Percentiles rank a stretch among this genome's conserved stretches.
These are phyloP conservation scores for Phaethon lepturus DNA, from an alignment of 2,113 vertebrate species.

Conservation along the genomic window DNA sequence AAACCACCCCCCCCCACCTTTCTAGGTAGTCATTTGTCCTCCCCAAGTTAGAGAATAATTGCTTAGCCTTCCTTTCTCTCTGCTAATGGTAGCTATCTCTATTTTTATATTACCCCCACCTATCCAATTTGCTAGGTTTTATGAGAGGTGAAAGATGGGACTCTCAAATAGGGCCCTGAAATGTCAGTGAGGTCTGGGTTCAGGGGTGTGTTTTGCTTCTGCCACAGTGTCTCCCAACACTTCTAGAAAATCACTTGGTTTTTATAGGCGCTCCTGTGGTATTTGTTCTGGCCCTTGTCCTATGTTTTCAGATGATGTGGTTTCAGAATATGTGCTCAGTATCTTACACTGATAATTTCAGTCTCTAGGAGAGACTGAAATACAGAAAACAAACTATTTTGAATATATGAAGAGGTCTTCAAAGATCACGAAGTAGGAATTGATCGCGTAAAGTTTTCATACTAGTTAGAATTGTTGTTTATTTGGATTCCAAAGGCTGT, in stretches of 20 bases:
- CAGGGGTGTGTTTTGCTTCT: neutral
- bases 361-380: neutral
- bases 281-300: neutral
- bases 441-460: neutral
- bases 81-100: no score
- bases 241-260: neutral
- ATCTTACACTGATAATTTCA: neutral
- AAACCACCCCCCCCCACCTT: no score
- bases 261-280: neutral
- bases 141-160: neutral
- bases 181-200: neutral
- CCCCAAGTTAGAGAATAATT: no score
- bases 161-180: fast-evolving
- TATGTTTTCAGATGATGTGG: neutral
- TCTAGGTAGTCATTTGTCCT: no score
- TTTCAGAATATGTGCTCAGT: neutral
- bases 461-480: neutral
- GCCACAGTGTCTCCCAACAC: neutral
- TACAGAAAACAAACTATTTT: neutral
- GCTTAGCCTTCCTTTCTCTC: no score
- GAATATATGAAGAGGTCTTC: neutral
- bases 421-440: neutral
- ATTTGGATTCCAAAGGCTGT: neutral
- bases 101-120: no score
- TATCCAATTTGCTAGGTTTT: neutral